Base-by-base conservation (phyloP, 1,140 invertebrate species). In the Daktulosphaira vitifoliae region DNA sequence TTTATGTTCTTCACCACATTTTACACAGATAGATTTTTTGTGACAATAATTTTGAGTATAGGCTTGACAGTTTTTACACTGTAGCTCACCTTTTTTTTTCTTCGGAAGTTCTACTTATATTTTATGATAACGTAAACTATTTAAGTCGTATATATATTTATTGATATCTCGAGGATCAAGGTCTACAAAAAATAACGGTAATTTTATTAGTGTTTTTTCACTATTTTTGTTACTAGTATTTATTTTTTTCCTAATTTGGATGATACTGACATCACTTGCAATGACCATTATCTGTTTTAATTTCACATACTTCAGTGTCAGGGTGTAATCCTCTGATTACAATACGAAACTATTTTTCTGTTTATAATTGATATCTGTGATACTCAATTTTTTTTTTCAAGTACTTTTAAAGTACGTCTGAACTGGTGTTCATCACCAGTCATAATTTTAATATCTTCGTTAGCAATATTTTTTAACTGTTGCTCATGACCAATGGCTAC, bases 361-460 rank as follows among this genome's bases (percentile, higher is more conserved):
- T 65, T 69, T 74, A 74, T 2, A 73, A 66, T 67, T 73, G 70
- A 65, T 74, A 74, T 1, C 71, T 74, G 38, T 75, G 73, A 23
- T 50, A 62, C 20, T 59, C 20, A 6, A 62, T n/a, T 18, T 65
- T 67, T 25, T 56, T 68, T 52, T 62, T 16, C 11, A 6, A n/a
- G 18, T 50, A 39, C 3, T 38, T 22, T 39, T 44, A 53, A 3
- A 20, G 16, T 9, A 22, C 9, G 4, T 49, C 20, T 23, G 22
- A 49, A 49, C 11, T 49, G 46, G 4, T 49, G 46, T 49, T 49
- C 46, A 7, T 49, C 46, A 3, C 7, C 46, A 6, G 46, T 49
- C 11, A 20, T 8, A 5, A 48, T 48, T 48, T 48, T 48, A 7
- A 20, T 48, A 6, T 22, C 44, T 3, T 48, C 7, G 16, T 22